These are phyloP conservation scores for Tipula vernalis DNA, from an alignment of 2,888 invertebrate species.

Conservation along the genomic window DNA sequence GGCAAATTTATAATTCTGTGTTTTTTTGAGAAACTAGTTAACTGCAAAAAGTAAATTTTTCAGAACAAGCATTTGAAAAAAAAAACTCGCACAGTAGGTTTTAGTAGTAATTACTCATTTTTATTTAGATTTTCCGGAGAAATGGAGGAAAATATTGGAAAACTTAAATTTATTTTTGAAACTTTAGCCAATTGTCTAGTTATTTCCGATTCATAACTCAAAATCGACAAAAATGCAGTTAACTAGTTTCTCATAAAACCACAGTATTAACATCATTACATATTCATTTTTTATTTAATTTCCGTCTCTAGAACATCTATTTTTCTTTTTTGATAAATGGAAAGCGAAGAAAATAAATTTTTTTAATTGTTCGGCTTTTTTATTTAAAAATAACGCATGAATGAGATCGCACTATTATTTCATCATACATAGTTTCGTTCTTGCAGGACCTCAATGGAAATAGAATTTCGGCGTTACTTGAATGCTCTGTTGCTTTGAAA, in stretches of 20 bases:
- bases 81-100: too few relatives aligned
- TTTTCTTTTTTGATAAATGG: neutral
- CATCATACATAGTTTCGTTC: neutral
- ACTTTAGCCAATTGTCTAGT: too few relatives aligned
- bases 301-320: neutral
- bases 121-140: too few relatives aligned
- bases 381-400: neutral
- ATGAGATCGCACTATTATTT: neutral
- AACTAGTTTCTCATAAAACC: too few relatives aligned
- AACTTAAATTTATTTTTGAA: too few relatives aligned
- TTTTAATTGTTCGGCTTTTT: neutral
- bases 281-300: neutral
- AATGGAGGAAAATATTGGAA: too few relatives aligned
- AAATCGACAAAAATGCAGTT: too few relatives aligned
- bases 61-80: too few relatives aligned
- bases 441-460: neutral
- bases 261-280: neutral
- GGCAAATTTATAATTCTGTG: neutral
- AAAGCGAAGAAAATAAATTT: neutral
- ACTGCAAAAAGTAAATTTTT: too few relatives aligned
- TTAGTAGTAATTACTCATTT: too few relatives aligned
- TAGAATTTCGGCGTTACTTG: neutral
- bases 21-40: too few relatives aligned
- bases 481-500: neutral
- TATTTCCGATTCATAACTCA: too few relatives aligned